Conservation (phyloP, 1,140 invertebrate species). For the Drosophila seguyi region DNA sequence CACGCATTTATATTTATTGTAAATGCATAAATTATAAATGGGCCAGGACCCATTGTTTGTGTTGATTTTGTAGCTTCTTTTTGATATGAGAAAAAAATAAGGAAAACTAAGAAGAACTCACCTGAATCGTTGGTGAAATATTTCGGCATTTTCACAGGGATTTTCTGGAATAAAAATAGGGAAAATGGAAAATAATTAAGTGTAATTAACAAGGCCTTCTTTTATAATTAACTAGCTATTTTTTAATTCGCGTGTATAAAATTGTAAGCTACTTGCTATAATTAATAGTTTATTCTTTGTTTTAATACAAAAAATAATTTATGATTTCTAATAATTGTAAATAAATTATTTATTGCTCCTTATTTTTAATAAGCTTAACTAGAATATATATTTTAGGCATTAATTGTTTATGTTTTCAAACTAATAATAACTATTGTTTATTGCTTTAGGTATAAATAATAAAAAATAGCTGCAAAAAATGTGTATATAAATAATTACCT, state of each 20-base stretch:
- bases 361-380: too few species aligned
- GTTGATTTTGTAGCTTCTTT: slow-evolving; percentile 27
- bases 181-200: not conserved
- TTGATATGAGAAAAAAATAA: not conserved
- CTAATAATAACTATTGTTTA: not conserved
- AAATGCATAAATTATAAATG: slow-evolving; percentile 40
- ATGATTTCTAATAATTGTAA: too few species aligned
- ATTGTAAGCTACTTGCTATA: too few species aligned
- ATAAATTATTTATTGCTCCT: too few species aligned
- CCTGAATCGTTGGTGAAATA: slow-evolving; percentile 9
- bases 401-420: not conserved
- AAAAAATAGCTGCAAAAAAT: too few species aligned
- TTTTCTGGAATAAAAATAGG: slow-evolving; percentile 1
- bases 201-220: not conserved
- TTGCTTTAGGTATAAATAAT: not conserved
- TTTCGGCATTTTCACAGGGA: not conserved
- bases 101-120: slow-evolving; percentile 16
- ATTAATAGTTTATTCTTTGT: too few species aligned
- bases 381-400: too few species aligned
- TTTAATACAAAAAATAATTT: too few species aligned
- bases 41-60: slow-evolving; percentile 1
- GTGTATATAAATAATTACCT: too few species aligned
- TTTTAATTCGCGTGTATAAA: too few species aligned
- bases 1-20: not conserved
- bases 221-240: too few species aligned